Evolutionary conservation across 2,888 invertebrate genomes (phyloP).

Genomic region (Amiota mariae): DNA sequence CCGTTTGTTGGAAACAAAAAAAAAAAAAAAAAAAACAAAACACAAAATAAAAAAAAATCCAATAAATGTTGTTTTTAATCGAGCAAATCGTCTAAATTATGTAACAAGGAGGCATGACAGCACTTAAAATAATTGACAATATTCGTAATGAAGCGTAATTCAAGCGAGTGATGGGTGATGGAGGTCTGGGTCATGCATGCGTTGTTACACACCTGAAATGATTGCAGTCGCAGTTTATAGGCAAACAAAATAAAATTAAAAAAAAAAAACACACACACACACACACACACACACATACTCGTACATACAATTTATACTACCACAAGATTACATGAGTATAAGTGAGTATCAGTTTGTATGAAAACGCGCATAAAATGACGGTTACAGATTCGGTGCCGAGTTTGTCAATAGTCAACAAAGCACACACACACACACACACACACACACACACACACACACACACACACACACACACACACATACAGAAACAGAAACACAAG

Average conservation of each 20-base stretch:
- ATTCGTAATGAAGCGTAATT: constrained; percentile 40
- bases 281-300: background rate
- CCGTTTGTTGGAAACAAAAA: constrained; percentile 35
- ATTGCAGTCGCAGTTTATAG: background rate
- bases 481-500: background rate
- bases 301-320: background rate
- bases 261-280: no score
- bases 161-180: background rate
- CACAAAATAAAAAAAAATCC: background rate
- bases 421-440: no score
- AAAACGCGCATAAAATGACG: constrained; percentile 19
- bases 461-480: no score
- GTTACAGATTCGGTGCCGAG: constrained; percentile 18
- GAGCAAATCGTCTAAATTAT: constrained; percentile 48
- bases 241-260: background rate
- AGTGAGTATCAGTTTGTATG: background rate
- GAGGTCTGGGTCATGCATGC: background rate
- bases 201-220: background rate
- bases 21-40: background rate
- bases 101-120: constrained; percentile 42
- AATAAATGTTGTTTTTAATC: constrained; percentile 30
- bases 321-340: background rate
- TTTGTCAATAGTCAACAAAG: constrained; percentile 10
- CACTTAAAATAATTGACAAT: constrained; percentile 63
- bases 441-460: no score